Evolutionary conservation across 2,888 invertebrate species (phyloP).

Genomic region (Heterodera filipjevi): DNA sequence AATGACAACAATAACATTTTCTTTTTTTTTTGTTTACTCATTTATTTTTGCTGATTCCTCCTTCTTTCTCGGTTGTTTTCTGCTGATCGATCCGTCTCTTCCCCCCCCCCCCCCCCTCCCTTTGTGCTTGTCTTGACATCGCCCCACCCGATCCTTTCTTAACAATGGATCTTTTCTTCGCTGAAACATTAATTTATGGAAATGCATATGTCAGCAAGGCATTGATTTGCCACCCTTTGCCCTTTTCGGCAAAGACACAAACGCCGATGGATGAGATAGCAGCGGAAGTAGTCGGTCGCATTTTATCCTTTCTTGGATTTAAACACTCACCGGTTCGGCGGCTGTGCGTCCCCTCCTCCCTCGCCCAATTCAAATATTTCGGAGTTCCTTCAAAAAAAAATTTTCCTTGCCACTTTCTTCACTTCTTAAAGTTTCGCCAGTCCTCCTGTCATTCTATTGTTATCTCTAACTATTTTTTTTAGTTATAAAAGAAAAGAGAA

Average conservation of each 20-base stretch:
- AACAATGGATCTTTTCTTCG: background rate
- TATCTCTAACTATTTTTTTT: background rate
- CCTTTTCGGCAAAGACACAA: background rate
- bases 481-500: background rate
- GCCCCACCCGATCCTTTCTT: too few species aligned
- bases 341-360: background rate
- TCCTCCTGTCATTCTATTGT: background rate
- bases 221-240: background rate
- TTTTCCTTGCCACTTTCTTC: background rate
- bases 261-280: background rate
- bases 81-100: too few species aligned
- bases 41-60: too few species aligned
- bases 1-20: too few species aligned
- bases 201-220: background rate
- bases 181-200: background rate
- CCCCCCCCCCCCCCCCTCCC: too few species aligned
- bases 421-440: background rate
- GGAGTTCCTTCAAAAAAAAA: background rate
- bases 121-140: too few species aligned
- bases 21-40: too few species aligned
- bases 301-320: background rate
- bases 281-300: background rate
- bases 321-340: background rate
- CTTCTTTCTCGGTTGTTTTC: too few species aligned
- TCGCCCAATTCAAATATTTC: background rate